Conservation (phyloP, 2,888 invertebrate species). For the Tupiocoris notatus region DNA sequence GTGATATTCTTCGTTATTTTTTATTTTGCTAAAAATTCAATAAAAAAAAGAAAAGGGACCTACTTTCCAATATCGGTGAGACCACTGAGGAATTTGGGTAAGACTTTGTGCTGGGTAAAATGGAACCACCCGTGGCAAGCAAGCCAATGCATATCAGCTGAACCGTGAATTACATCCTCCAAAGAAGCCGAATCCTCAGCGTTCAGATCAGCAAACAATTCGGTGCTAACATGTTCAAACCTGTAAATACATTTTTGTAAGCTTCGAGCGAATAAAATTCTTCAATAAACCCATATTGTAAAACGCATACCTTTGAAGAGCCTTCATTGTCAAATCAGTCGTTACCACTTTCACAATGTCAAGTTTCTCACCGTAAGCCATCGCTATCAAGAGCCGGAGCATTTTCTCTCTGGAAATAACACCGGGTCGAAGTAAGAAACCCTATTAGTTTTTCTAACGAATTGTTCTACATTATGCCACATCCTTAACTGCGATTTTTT, state of each 20-base stretch:
- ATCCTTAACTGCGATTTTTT: too few relatives aligned
- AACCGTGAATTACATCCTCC: constrained; percentile 57
- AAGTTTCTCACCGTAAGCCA: constrained; percentile 42
- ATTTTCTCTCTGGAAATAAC: constrained; percentile 38
- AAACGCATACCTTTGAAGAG: constrained; percentile 21
- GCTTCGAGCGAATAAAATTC: too few relatives aligned
- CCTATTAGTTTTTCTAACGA: too few relatives aligned
- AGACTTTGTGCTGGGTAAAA: constrained; percentile 46
- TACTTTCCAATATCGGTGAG: not conserved
- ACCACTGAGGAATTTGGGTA: not conserved
- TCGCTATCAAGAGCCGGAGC: constrained; percentile 30
- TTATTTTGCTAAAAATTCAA: too few relatives aligned
- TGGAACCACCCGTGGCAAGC: constrained; percentile 59
- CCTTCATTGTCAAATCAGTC: constrained; percentile 21
- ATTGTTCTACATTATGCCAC: too few relatives aligned
- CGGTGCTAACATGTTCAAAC: constrained; percentile 16
- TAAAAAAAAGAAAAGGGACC: too few relatives aligned
- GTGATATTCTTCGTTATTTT: too few relatives aligned
- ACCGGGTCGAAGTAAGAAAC: too few relatives aligned
- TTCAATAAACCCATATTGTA: too few relatives aligned
- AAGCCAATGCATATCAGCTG: constrained; percentile 58
- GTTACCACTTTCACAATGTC: constrained; percentile 24
- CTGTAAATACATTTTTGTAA: too few relatives aligned
- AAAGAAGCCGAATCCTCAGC: constrained; percentile 8
- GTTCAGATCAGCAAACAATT: not conserved